Base-by-base conservation (phyloP, 2,113 vertebrate genomes). In the Herpailurus yagouaroundi region DNA sequence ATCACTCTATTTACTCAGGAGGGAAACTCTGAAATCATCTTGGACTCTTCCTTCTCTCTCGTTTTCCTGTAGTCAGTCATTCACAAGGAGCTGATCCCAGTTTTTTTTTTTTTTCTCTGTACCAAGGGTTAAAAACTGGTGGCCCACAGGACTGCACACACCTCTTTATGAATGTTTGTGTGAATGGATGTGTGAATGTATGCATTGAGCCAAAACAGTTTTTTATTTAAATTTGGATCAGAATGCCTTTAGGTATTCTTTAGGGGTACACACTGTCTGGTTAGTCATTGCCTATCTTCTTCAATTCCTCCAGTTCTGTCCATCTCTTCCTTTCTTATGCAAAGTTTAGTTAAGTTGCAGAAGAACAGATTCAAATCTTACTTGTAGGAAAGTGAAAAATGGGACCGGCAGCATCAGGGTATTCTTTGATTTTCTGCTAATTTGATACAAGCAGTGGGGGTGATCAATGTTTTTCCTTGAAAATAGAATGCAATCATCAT, bases 371-470 rank as follows among this genome's bases (percentile, higher is more conserved):
- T 88, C 14, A 57, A 71, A 38, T 81, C 45, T 91, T 82, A 57
- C n/a, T 95, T 76, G 48, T 76, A 52, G 50, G 55, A 92, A 97
- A 94, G 85, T 41, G 45, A 86, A 83, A 84, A 90, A 50, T 38
- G 64, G 87, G 14, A 38, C 31, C 57, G 16, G 19, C 4, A 63
- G n/a, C 4, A 45, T 57, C 9, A 63, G 29, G 9, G 14, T 50
- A 50, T 27, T 63, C 52, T 96, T 80, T 83, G 4, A 86, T 41
- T 96, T 96, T 96, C 25, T 64, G 68, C 38, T 63, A 94, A 68
- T 71, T 82, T 71, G 25, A 86, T 92, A 60, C 14, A 64, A 74
- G 14, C 7, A 76, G 29, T 52, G 13, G 23, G 8, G 29, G 31
- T n/a, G 41, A 92, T 85, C 27, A 52, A 45, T 92, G 36, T 92